Conservation (phyloP, 2,113 vertebrate species). For the Mesocricetus auratus region DNA sequence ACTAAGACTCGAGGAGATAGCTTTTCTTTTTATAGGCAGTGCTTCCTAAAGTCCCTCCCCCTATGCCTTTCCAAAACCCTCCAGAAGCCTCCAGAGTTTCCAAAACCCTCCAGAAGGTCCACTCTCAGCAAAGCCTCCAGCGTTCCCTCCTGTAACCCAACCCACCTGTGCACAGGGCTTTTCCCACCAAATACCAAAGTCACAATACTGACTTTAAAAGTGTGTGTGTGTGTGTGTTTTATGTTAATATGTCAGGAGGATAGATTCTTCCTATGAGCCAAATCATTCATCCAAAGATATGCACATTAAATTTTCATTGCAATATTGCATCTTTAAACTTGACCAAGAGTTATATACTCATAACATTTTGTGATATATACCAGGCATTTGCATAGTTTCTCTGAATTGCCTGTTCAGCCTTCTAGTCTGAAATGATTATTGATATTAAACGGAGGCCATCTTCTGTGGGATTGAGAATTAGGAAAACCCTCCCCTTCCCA, state of each 20-base stretch:
- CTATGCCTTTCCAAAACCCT: background rate
- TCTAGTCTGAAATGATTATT: background rate
- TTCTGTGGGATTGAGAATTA: background rate
- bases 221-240: background rate
- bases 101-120: background rate
- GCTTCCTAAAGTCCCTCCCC: background rate
- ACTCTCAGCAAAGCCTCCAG: background rate
- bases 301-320: background rate
- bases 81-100: background rate
- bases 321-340: conserved; percentile 2
- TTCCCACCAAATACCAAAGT: background rate
- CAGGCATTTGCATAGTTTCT: conserved; percentile 12
- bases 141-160: background rate
- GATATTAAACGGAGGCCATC: background rate
- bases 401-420: background rate
- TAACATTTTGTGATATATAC: background rate
- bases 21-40: background rate
- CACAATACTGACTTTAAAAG: background rate
- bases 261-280: background rate
- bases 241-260: background rate
- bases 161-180: background rate
- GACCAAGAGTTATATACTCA: background rate
- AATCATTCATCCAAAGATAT: background rate
- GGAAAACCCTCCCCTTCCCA: background rate
- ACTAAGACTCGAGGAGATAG: background rate